A percentile compares a stretch with the other conserved stretches of the same genome.
phyloP scores from a whole-genome alignment of 2,888 invertebrate species.

The Habrosyne pyritoides region DNA sequence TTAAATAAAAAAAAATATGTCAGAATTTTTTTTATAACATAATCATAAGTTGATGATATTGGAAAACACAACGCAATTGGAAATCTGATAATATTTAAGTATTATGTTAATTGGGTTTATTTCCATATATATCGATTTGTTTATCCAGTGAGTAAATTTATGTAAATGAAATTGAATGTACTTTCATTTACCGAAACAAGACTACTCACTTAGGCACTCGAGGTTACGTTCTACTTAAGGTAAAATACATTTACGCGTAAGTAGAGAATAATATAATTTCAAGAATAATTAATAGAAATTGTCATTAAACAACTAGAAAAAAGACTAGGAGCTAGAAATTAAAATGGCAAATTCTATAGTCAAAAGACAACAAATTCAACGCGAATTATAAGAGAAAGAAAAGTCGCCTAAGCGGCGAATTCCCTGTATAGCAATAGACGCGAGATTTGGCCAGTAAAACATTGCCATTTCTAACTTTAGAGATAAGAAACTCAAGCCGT shows the following conservation, averaged over 20 bases:
- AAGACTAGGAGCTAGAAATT: too few relatives aligned
- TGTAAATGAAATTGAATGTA: slow-evolving; percentile 19
- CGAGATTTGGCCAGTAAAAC: slow-evolving; percentile 20
- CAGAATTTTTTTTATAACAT: not conserved
- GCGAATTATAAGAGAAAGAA: not conserved
- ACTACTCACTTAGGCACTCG: slow-evolving; percentile 10
- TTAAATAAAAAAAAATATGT: too few relatives aligned
- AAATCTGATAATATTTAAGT: not conserved
- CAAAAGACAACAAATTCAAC: too few relatives aligned
- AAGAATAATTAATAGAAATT: not conserved
- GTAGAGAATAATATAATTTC: not conserved
- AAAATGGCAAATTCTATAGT: too few relatives aligned
- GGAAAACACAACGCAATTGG: not conserved
- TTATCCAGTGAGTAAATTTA: slow-evolving; percentile 6
- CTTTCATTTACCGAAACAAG: slow-evolving; percentile 22
- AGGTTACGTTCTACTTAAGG: slow-evolving; percentile 4
- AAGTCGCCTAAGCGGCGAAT: not conserved
- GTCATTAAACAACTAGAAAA: not conserved
- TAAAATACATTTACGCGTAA: not conserved
- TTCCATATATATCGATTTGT: not conserved
- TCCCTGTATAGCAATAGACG: not conserved
- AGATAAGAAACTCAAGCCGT: slow-evolving; percentile 22
- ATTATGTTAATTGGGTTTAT: not conserved
- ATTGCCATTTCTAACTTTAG: slow-evolving; percentile 16
- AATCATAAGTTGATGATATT: not conserved